A percentile compares a stretch with the other conserved stretches of the same genome.
These are phyloP conservation scores for Elanoides forficatus DNA, from an alignment of 2,113 vertebrate species.

Conservation along the genomic window DNA sequence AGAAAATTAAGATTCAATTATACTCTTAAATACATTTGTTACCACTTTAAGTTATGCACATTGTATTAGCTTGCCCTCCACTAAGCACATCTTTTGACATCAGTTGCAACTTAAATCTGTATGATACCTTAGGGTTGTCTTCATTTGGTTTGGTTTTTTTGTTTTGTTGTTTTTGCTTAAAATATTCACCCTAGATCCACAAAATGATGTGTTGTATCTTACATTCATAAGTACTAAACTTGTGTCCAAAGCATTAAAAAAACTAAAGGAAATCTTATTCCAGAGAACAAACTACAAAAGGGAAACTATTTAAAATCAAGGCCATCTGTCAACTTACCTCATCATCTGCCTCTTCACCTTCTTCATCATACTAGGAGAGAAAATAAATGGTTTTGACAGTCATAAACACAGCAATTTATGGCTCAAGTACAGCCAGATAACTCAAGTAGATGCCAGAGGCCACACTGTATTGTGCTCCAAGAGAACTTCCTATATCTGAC, in stretches of 20 bases:
- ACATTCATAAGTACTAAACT: not conserved
- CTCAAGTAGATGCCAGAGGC: not conserved
- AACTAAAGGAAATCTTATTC: not conserved
- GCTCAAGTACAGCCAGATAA: not conserved
- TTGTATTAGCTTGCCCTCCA: not conserved
- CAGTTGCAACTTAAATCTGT: not conserved
- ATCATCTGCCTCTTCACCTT: constrained; percentile 97
- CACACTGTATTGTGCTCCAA: not conserved
- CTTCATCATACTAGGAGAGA: constrained; percentile 91
- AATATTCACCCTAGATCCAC: not conserved
- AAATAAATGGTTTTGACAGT: not conserved
- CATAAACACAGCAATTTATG: not conserved
- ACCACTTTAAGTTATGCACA: not conserved
- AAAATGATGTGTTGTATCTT: not conserved
- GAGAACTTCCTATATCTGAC: not conserved
- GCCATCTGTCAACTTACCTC: constrained; percentile 82
- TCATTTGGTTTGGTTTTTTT: not conserved
- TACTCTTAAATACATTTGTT: not conserved
- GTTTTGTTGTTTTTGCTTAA: not conserved
- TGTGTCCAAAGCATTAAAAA: not conserved
- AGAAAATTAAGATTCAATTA: not conserved
- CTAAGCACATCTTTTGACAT: not conserved
- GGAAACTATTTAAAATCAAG: not conserved
- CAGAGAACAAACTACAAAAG: not conserved
- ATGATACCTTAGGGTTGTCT: not conserved